Evolutionary conservation across 2,113 vertebrate genomes (phyloP).

Genomic region (Glareola pratincola): DNA sequence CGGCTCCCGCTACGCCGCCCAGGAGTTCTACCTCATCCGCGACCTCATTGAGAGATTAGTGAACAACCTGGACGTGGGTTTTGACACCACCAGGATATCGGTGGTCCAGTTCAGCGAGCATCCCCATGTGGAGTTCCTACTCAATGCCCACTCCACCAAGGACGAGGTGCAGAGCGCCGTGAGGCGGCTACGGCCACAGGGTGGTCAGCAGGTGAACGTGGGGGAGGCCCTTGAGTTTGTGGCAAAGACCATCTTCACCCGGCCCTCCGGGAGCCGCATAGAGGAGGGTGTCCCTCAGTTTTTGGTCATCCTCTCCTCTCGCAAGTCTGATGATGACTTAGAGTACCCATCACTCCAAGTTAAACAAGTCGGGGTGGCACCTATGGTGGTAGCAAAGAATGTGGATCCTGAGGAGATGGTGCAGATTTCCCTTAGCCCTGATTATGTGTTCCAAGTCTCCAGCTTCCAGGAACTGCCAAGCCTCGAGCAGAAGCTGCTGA

Average conservation of each 20-base stretch:
- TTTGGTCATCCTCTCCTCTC: conserved; percentile 85
- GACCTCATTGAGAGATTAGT: conserved; percentile 84
- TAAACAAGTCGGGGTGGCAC: conserved; percentile 82
- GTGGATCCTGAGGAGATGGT: conserved; percentile 80
- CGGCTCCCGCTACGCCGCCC: conserved; percentile 75
- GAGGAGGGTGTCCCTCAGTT: conserved; percentile 94
- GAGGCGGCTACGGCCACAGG: conserved; percentile 75
- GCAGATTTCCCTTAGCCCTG: conserved; percentile 84
- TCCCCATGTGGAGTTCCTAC: conserved; percentile 81
- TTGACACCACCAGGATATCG: conserved; percentile 83
- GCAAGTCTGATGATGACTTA: conserved; percentile 84
- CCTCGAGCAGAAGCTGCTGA: conserved; percentile 81
- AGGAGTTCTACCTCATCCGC: conserved; percentile 82
- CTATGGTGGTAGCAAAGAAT: conserved; percentile 81
- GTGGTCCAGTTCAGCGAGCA: conserved; percentile 93
- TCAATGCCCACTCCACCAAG: conserved; percentile 86
- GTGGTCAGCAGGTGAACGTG: conserved; percentile 81
- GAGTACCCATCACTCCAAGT: conserved; percentile 77
- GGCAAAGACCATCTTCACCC: conserved; percentile 85
- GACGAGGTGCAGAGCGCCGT: conserved; percentile 82
- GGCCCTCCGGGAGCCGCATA: conserved; percentile 88
- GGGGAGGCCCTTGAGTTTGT: conserved; percentile 88
- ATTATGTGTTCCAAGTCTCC: conserved; percentile 80
- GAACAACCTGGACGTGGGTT: conserved; percentile 83
- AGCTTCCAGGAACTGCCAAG: conserved; percentile 81